These are phyloP conservation scores for Ailurus styani DNA, from an alignment of 2,113 vertebrate genomes.

Conservation along the genomic window DNA sequence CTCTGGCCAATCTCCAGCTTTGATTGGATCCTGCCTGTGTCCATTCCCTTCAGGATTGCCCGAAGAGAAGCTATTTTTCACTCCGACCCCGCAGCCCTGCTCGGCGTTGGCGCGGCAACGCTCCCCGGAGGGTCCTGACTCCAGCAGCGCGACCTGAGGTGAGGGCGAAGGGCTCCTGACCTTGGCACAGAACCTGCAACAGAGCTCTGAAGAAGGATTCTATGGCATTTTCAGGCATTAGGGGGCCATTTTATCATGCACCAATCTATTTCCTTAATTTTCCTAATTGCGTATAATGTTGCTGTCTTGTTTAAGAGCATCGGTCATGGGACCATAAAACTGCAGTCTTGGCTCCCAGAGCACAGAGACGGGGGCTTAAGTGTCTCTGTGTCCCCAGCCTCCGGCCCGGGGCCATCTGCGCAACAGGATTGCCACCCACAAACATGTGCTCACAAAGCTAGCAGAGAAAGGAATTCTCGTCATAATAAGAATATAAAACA, in stretches of 20 bases:
- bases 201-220: not conserved
- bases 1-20: not conserved
- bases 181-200: not conserved
- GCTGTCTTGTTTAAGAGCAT: not conserved
- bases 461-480: not conserved
- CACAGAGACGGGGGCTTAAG: accelerated
- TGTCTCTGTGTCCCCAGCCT: accelerated
- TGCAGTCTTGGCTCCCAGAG: accelerated
- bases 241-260: accelerated
- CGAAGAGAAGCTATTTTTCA: not conserved
- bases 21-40: not conserved
- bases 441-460: not conserved
- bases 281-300: not conserved
- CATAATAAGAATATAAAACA: not conserved
- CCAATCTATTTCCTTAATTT: accelerated
- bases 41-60: accelerated
- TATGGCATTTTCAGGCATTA: not conserved
- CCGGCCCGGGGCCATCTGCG: accelerated
- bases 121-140: not conserved
- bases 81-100: accelerated
- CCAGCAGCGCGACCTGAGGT: accelerated
- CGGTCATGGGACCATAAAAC: too few relatives aligned
- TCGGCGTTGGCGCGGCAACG: accelerated
- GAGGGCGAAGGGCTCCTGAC: accelerated
- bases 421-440: accelerated